A percentile compares a stretch with the other conserved stretches of the same genome.
These are phyloP conservation scores for Augochlora pura DNA, from an alignment of 1,140 invertebrate genomes.

Conservation along the genomic window DNA sequence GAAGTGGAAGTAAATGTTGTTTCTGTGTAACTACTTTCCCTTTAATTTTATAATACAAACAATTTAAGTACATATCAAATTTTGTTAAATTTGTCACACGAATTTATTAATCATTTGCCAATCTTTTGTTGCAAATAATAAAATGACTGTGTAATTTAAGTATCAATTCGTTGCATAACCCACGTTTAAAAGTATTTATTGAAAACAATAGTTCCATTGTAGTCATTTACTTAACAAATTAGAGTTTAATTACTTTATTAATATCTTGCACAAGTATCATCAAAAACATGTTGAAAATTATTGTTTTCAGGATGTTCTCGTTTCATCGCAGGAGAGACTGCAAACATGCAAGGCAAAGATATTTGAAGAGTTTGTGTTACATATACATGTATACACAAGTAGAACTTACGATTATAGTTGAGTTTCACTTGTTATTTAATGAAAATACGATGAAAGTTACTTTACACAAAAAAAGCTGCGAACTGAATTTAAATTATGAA, in stretches of 20 bases:
- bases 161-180: neutral
- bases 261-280: constrained; percentile 45
- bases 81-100: neutral
- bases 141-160: neutral
- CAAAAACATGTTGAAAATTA: constrained; percentile 61
- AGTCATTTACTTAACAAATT: neutral
- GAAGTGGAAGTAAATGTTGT: neutral
- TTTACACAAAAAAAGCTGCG: neutral
- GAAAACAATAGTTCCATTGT: neutral
- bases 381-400: neutral
- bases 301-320: constrained; percentile 69
- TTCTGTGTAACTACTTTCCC: neutral
- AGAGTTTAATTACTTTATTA: constrained; percentile 17
- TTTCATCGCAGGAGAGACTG: constrained; percentile 52
- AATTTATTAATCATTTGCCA: neutral
- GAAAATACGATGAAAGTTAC: constrained; percentile 20
- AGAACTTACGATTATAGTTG: constrained; percentile 16
- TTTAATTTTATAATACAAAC: neutral
- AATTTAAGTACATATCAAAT: constrained; percentile 2
- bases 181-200: neutral
- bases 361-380: constrained; percentile 45
- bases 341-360: constrained; percentile 57
- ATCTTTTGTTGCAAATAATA: neutral
- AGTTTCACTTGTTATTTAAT: constrained; percentile 24
- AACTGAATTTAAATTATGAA: constrained; percentile 22